phyloP scores from a whole-genome alignment of 2,113 vertebrate species.

The Thymallus thymallus region DNA sequence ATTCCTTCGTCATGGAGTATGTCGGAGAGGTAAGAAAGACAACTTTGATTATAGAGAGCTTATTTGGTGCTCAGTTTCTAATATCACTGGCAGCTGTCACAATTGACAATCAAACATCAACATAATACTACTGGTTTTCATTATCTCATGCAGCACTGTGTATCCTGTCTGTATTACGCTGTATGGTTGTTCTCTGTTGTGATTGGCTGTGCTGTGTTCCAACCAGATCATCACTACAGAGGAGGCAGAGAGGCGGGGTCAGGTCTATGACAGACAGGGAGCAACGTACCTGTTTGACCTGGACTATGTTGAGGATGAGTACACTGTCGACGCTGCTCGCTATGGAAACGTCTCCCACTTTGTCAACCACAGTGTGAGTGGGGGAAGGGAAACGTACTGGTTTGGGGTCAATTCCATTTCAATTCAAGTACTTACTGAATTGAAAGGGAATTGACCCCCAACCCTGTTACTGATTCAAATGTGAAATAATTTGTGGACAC shows the following conservation, averaged over 20 bases:
- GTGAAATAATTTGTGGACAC: too few species aligned
- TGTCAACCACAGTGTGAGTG: constrained; percentile 79
- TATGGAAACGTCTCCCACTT: constrained; percentile 85
- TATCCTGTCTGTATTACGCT: neutral
- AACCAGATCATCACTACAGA: constrained; percentile 83
- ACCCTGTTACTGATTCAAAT: neutral
- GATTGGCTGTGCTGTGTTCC: constrained; percentile 27
- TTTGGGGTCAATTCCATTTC: neutral
- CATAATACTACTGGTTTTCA: too few species aligned
- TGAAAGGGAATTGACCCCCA: too few species aligned
- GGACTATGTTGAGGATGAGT: constrained; percentile 82
- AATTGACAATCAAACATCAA: too few species aligned
- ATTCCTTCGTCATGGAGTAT: constrained; percentile 85
- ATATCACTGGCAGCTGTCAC: neutral
- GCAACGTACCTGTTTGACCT: constrained; percentile 85
- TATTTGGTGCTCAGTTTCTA: neutral
- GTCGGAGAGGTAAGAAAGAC: constrained; percentile 76
- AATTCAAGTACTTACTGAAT: too few species aligned
- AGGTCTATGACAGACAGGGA: constrained; percentile 80
- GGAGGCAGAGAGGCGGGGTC: constrained; percentile 79
- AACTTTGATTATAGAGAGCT: neutral
- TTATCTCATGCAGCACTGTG: neutral
- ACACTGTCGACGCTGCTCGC: constrained; percentile 78
- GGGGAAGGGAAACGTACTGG: constrained; percentile 23
- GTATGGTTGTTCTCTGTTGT: neutral